Base-by-base conservation (phyloP, 1,140 invertebrate species). In the Streblospio benedicti region DNA sequence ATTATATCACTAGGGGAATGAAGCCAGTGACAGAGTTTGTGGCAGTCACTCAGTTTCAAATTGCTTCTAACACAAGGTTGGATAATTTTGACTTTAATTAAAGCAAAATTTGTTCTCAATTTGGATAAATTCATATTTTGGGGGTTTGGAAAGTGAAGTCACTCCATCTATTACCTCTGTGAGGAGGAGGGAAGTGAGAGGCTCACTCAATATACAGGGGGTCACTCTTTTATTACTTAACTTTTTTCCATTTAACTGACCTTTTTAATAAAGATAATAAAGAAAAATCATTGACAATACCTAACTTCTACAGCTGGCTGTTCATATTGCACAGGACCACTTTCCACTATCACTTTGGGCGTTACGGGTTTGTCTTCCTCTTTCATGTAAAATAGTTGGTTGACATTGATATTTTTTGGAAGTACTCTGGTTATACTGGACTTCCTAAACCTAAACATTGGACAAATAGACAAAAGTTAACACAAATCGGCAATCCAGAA, bases 21-120 rank as follows among this genome's bases (percentile, higher is more conserved):
- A 73, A 69, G 20, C 64, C 62, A 54, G 59, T 44, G 57, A 61
- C 55, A 57, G 20, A 59, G 51, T 52, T 57, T 41, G 35, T 68
- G 57, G 41, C 33, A 14, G 44, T 28, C 43, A 56, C 35, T 45
- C 58, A 64, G 9, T 53, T 57, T 41, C 55, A 53, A 4, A 59
- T 20, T 28, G 58, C 57, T 12, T 64, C 33, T 41, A 65, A 43
- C 5, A 62, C 59, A 9, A 47, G 50, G 12, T 49, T 54, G 28
- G 61, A 41, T n/a, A 44, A 47, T 20, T 60, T 55, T 67, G 60
- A 55, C 28, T 62, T 41, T 9, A 35, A 44, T 54, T 62, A 31
- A 56, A 57, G 54, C 57, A 61, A 54, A 57, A 38, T 47, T 50
- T 55, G 35, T 56, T 56, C 59, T 54, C 47, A 57, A 49, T 31